Evolutionary conservation across 2,888 invertebrate species (phyloP).

Genomic region (Polylopha cassiicola): DNA sequence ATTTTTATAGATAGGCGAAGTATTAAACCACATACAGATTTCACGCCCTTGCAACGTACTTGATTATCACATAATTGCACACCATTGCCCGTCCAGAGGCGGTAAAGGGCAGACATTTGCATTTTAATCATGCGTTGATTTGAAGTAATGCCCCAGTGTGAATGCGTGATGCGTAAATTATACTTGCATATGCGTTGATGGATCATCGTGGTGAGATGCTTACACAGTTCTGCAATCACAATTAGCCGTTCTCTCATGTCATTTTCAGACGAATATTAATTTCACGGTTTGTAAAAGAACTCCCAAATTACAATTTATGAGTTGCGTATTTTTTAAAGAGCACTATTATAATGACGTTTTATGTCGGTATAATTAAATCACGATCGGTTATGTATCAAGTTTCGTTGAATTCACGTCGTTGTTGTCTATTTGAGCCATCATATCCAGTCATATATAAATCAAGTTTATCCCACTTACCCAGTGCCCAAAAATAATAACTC

Average conservation of each 20-base stretch:
- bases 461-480: slow-evolving; percentile 50
- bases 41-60: slow-evolving; percentile 33
- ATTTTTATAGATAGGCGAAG: slow-evolving; percentile 13
- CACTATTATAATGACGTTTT: no score
- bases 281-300: no score
- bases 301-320: no score
- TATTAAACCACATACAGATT: slow-evolving; percentile 14
- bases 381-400: no score
- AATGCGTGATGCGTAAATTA: slow-evolving; percentile 52
- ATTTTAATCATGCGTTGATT: slow-evolving; percentile 70
- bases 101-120: slow-evolving; percentile 60
- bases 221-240: slow-evolving; percentile 1
- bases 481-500: slow-evolving; percentile 51
- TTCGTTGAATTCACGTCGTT: slow-evolving; percentile 5
- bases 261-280: no score
- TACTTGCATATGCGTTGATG: slow-evolving; percentile 36
- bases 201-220: slow-evolving; percentile 14
- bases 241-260: slow-evolving; percentile 2
- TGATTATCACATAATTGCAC: slow-evolving; percentile 61
- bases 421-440: slow-evolving; percentile 2
- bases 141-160: slow-evolving; percentile 50
- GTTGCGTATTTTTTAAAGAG: no score
- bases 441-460: slow-evolving; percentile 33
- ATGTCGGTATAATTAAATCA: no score
- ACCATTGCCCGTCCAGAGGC: slow-evolving; percentile 37